Conservation (phyloP, 2,113 vertebrate species). For the Chunga burmeisteri region DNA sequence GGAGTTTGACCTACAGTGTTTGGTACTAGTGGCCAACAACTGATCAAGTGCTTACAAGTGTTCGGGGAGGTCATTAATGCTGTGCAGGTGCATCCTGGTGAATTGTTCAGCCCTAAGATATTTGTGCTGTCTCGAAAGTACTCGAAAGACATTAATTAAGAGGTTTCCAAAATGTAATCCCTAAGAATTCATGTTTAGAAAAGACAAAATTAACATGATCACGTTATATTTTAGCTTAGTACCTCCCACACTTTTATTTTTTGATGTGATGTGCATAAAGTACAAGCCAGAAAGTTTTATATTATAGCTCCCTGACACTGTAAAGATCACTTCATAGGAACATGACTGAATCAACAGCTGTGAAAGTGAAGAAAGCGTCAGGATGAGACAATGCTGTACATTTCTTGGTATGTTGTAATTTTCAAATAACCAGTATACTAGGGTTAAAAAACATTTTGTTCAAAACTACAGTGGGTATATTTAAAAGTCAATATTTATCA, state of each 20-base stretch:
- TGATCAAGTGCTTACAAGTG: not conserved
- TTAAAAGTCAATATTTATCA: constrained; percentile 54
- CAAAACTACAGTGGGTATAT: not conserved
- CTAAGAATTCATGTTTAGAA: constrained; percentile 6
- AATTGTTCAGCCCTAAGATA: not conserved
- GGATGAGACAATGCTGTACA: not conserved
- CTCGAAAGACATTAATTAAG: not conserved
- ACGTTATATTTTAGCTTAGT: not conserved
- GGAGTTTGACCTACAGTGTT: not conserved
- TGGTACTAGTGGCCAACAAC: not conserved
- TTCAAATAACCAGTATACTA: not conserved
- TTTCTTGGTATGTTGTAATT: not conserved
- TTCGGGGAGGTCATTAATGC: not conserved
- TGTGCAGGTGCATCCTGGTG: not conserved
- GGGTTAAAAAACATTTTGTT: constrained; percentile 14
- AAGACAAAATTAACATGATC: not conserved
- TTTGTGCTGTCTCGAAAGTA: not conserved
- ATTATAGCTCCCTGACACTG: not conserved
- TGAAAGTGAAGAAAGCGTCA: not conserved
- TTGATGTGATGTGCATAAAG: not conserved
- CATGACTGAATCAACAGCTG: not conserved
- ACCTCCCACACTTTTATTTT: not conserved
- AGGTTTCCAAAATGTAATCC: not conserved
- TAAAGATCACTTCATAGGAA: not conserved
- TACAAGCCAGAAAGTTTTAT: not conserved